Evolutionary conservation across 2,888 invertebrate species (phyloP).

Genomic region (Eilema caniola): DNA sequence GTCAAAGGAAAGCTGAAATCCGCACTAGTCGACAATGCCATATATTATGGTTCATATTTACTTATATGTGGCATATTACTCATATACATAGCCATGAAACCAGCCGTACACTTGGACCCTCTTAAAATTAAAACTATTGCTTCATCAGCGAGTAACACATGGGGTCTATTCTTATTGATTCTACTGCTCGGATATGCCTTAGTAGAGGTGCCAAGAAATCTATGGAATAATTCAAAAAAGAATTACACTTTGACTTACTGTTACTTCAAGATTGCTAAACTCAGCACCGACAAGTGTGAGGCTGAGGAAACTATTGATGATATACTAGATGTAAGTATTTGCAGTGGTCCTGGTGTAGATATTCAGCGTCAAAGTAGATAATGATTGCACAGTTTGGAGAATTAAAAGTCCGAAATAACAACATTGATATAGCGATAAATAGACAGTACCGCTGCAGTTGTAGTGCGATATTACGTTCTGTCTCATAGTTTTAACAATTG

Average conservation of each 20-base stretch:
- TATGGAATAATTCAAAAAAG: constrained; percentile 96
- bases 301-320: constrained; percentile 99
- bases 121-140: constrained; percentile 98
- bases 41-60: constrained; percentile 98
- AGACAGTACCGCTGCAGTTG: no score
- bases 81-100: constrained; percentile 97
- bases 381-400: no score
- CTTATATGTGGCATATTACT: constrained; percentile 97
- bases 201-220: constrained; percentile 96
- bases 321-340: constrained; percentile 92
- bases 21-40: constrained; percentile 98
- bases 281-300: constrained; percentile 98
- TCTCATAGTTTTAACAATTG: no score
- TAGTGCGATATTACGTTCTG: no score
- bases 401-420: no score
- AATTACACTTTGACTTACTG: constrained; percentile 94
- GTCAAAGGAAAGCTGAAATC: constrained; percentile 97
- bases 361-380: no score
- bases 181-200: constrained; percentile 97
- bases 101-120: constrained; percentile 95
- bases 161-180: constrained; percentile 98
- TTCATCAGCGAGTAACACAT: constrained; percentile 99
- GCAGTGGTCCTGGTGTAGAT: not conserved
- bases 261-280: constrained; percentile 97
- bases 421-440: no score